Evolutionary conservation across 1,140 invertebrate genomes (phyloP).

Genomic region (Pentalonia nigronervosa): DNA sequence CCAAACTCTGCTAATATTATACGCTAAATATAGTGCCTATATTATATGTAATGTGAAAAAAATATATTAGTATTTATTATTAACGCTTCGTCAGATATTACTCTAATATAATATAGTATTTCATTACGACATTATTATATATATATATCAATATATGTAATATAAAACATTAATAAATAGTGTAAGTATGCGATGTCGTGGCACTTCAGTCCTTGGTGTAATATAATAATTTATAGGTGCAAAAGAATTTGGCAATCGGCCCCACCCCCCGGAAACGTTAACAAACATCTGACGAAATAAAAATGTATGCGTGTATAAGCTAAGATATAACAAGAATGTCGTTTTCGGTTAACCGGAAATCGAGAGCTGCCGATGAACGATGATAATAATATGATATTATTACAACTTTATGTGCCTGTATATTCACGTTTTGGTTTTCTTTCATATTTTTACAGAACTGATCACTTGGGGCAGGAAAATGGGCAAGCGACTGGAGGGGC

Average conservation of each 20-base stretch:
- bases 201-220: background rate
- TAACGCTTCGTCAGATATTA: background rate
- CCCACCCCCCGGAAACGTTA: background rate
- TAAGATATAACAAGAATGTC: background rate
- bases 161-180: background rate
- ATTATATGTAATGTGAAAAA: no score
- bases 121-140: background rate
- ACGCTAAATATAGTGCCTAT: background rate
- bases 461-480: conserved; percentile 80
- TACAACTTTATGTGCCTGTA: background rate
- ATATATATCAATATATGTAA: background rate
- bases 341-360: background rate
- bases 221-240: background rate
- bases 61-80: background rate
- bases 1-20: background rate
- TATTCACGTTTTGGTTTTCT: background rate
- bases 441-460: conserved; percentile 68
- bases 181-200: background rate
- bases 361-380: background rate
- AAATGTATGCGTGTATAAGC: background rate
- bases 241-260: background rate
- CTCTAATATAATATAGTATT: background rate
- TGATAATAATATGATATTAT: background rate
- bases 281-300: background rate
- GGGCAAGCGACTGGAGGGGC: conserved; percentile 79